A percentile compares a stretch with the other conserved stretches of the same genome.
Conservation (phyloP, 2,113 vertebrate genomes). For the Thomomys bottae region DNA sequence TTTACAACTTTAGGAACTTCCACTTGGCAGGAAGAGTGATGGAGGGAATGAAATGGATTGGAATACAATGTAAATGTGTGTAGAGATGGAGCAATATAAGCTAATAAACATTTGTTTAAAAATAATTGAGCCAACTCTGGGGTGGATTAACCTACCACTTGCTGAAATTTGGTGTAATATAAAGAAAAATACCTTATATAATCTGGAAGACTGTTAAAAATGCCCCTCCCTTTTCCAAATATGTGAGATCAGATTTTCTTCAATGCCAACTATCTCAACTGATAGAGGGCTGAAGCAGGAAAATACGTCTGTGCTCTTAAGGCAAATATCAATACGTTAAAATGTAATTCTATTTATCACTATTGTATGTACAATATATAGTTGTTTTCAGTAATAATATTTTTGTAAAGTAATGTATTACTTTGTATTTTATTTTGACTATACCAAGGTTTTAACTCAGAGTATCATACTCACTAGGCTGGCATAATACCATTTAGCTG, state of each 20-base stretch:
- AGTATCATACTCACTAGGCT: too few relatives aligned
- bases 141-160: neutral
- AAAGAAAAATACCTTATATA: neutral
- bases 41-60: too few relatives aligned
- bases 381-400: conserved; percentile 38
- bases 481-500: too few relatives aligned
- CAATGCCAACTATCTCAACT: neutral
- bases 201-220: neutral
- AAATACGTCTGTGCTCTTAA: neutral
- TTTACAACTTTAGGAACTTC: neutral
- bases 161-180: neutral
- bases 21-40: too few relatives aligned
- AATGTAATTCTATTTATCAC: neutral
- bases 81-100: too few relatives aligned
- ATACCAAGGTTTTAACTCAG: too few relatives aligned
- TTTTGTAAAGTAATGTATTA: neutral
- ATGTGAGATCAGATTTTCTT: neutral
- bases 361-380: neutral
- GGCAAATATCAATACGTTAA: neutral
- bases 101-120: too few relatives aligned
- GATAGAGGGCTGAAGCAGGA: neutral
- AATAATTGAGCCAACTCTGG: too few relatives aligned
- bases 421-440: too few relatives aligned
- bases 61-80: too few relatives aligned
- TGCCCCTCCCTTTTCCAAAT: neutral